Evolutionary conservation across 1,140 invertebrate species (phyloP).

Genomic region (Aplysia californica): DNA sequence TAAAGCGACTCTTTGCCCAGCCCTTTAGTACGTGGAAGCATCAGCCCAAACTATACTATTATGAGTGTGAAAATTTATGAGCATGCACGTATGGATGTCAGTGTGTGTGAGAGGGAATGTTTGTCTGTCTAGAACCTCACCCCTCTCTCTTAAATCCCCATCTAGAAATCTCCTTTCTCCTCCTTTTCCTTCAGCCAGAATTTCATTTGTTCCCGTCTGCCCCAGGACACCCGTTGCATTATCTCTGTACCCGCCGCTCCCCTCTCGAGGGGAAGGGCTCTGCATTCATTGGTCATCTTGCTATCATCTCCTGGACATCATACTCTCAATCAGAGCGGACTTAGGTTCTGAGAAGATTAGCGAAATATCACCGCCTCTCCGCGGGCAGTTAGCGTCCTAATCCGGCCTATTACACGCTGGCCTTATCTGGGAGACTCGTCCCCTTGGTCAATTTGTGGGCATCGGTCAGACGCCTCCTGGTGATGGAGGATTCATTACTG

Average conservation of each 20-base stretch:
- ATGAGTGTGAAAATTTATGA: too few species aligned
- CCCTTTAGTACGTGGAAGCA: too few species aligned
- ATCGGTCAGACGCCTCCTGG: slow-evolving; percentile 1
- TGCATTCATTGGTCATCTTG: slow-evolving; percentile 6
- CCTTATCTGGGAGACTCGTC: not conserved
- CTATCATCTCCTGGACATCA: not conserved
- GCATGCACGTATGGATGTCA: too few species aligned
- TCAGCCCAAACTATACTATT: too few species aligned
- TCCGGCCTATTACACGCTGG: not conserved
- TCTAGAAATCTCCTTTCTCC: too few species aligned
- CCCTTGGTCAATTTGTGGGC: slow-evolving; percentile 21
- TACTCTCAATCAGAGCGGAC: not conserved
- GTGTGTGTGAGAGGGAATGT: too few species aligned
- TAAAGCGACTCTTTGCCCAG: too few species aligned
- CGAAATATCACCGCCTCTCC: not conserved
- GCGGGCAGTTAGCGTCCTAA: not conserved
- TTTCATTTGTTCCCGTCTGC: not conserved
- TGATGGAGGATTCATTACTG: slow-evolving; percentile 32
- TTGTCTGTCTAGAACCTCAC: too few species aligned
- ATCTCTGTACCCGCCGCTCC: too few species aligned
- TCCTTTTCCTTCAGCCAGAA: too few species aligned
- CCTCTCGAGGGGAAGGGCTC: too few species aligned
- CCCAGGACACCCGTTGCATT: not conserved
- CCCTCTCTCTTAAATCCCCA: too few species aligned
- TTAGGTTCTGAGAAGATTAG: slow-evolving; percentile 6